Evolutionary conservation across 2,888 invertebrate species (phyloP).

Genomic region (Scaptodrosophila latifasciaeformis): DNA sequence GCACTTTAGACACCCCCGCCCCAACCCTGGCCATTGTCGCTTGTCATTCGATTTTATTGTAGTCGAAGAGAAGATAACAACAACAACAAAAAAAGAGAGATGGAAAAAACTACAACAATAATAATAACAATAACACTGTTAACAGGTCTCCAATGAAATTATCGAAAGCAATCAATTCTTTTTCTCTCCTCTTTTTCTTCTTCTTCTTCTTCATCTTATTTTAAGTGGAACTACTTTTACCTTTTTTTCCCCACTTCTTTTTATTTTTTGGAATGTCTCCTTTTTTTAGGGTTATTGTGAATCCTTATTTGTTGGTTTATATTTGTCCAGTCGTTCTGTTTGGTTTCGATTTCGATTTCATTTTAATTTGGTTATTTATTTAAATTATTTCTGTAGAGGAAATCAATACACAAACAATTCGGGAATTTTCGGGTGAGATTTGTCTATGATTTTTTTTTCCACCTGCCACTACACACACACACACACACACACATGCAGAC

Average conservation of each 20-base stretch:
- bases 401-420: not conserved
- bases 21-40: too few species aligned
- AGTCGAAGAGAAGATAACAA: slow-evolving; percentile 18
- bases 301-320: slow-evolving; percentile 3
- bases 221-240: slow-evolving; percentile 59
- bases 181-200: too few species aligned
- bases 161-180: slow-evolving; percentile 60
- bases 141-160: slow-evolving; percentile 63
- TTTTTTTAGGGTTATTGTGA: not conserved
- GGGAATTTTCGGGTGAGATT: too few species aligned
- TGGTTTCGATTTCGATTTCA: slow-evolving; percentile 61
- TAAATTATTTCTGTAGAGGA: slow-evolving; percentile 2
- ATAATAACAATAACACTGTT: slow-evolving; percentile 30
- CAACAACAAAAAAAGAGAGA: not conserved
- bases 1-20: slow-evolving; percentile 22
- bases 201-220: too few species aligned
- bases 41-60: slow-evolving; percentile 59
- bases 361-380: slow-evolving; percentile 19
- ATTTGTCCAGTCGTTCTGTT: slow-evolving; percentile 37
- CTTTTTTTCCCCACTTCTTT: slow-evolving; percentile 13
- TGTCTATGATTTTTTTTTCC: slow-evolving; percentile 50
- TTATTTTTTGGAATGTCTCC: not conserved
- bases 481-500: too few species aligned
- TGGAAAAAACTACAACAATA: slow-evolving; percentile 24
- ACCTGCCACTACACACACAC: too few species aligned